Conservation (phyloP, 2,888 invertebrate genomes). For the Eilema depressum region DNA sequence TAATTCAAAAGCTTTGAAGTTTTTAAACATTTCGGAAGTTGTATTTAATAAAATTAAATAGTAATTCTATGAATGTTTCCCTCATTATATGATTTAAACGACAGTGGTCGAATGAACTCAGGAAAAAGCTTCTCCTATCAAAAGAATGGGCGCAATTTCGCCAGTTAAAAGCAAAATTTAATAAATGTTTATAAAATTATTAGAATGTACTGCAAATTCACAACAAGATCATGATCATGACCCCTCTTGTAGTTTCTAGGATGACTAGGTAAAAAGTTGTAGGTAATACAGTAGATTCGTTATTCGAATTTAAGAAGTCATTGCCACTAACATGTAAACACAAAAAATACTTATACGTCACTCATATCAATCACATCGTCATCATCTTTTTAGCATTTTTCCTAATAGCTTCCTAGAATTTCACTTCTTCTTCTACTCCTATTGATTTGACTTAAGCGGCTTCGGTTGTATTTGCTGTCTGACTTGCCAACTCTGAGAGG, state of each 20-base stretch:
- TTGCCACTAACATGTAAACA: neutral
- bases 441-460: too few species aligned
- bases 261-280: neutral
- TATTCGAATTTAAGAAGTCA: neutral
- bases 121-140: neutral
- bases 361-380: too few species aligned
- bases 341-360: neutral
- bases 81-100: neutral
- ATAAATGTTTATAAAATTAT: too few species aligned
- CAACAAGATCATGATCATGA: neutral
- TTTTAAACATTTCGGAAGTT: constrained; percentile 9
- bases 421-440: too few species aligned
- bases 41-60: constrained; percentile 6
- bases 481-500: too few species aligned
- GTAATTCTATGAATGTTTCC: neutral
- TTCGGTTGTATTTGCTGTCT: too few species aligned
- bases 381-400: too few species aligned
- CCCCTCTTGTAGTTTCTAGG: neutral
- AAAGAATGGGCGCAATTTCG: too few species aligned
- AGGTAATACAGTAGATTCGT: neutral
- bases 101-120: neutral
- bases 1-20: constrained; percentile 19
- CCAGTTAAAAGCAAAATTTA: too few species aligned
- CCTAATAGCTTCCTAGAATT: too few species aligned
- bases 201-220: too few species aligned